phyloP scores from a whole-genome alignment of 2,113 vertebrate species.

The Sitta europaea region DNA sequence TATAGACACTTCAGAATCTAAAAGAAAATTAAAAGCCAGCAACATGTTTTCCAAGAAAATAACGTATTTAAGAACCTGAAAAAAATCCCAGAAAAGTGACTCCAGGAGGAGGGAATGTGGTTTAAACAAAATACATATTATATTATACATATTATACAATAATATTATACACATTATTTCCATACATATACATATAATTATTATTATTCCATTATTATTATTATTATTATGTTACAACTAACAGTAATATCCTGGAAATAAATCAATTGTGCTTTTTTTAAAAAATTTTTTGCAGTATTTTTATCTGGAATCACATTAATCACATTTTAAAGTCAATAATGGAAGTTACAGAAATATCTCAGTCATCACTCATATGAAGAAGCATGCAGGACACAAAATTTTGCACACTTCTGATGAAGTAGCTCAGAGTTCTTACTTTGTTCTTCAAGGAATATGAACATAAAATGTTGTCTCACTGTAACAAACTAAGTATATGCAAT shows the following conservation, averaged over 20 bases:
- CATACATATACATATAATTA: too few relatives aligned
- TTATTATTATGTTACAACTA: too few relatives aligned
- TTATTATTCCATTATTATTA: too few relatives aligned
- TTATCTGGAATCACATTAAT: not conserved
- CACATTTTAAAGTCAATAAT: not conserved
- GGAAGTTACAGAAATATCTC: not conserved
- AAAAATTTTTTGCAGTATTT: not conserved
- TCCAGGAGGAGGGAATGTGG: accelerated
- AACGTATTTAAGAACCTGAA: not conserved
- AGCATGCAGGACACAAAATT: not conserved
- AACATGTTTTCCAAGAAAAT: not conserved
- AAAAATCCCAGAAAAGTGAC: not conserved
- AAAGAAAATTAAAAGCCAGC: not conserved
- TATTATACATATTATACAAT: too few relatives aligned
- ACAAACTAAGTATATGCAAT: not conserved
- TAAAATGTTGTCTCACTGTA: not conserved
- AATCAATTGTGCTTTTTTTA: not conserved
- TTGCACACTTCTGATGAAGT: not conserved
- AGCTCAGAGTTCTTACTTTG: not conserved
- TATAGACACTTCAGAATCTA: not conserved
- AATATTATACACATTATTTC: too few relatives aligned
- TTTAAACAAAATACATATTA: not conserved
- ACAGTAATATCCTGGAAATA: not conserved
- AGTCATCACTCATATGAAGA: not conserved
- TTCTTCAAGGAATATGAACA: not conserved